phyloP scores from a whole-genome alignment of 2,113 vertebrate species.

The Gallinago undulata region DNA sequence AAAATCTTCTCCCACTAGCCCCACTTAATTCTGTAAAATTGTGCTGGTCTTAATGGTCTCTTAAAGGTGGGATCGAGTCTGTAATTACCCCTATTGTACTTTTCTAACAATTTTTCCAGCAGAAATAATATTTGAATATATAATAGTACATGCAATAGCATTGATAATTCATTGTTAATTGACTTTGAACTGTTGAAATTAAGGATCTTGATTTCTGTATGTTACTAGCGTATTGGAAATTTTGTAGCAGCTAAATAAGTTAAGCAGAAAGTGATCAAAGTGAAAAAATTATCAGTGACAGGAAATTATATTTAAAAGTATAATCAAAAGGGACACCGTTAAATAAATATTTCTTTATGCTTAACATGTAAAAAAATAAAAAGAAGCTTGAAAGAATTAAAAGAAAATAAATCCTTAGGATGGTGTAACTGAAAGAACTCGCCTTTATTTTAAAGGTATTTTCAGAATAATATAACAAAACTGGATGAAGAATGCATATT shows the following conservation, averaged over 20 bases:
- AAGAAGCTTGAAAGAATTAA: not conserved
- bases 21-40: not conserved
- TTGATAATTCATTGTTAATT: not conserved
- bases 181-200: not conserved
- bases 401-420: not conserved
- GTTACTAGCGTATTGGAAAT: not conserved
- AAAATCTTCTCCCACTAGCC: not conserved
- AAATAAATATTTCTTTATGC: not conserved
- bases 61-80: not conserved
- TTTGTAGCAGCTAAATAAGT: not conserved
- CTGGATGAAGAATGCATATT: not conserved
- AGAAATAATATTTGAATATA: not conserved
- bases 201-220: not conserved
- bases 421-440: not conserved
- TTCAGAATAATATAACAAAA: not conserved
- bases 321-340: not conserved
- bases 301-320: constrained; percentile 30
- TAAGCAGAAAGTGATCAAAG: constrained; percentile 50
- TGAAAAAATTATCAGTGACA: constrained; percentile 18
- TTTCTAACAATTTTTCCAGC: not conserved
- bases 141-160: not conserved
- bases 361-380: not conserved
- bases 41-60: not conserved
- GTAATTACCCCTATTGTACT: not conserved
- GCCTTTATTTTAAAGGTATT: not conserved